These are phyloP conservation scores for Halcyon leucocephala DNA, from an alignment of 2,797 vertebrate species.

Conservation along the genomic window DNA sequence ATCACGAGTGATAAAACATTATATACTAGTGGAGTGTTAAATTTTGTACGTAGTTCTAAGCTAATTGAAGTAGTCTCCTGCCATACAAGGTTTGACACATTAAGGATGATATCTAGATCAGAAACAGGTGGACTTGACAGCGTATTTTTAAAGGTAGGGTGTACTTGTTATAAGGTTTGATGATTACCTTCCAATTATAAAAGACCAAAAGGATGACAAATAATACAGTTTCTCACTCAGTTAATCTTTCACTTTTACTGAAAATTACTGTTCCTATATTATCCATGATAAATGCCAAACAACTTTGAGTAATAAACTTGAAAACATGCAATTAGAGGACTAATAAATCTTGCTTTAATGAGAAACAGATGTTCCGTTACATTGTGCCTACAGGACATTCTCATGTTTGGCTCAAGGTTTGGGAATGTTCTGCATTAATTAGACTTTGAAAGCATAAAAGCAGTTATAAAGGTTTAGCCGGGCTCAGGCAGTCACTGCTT, in stretches of 20 bases:
- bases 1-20: slow-evolving; percentile 18
- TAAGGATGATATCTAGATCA: slow-evolving; percentile 16
- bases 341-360: slow-evolving; percentile 81
- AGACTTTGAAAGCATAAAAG: slow-evolving; percentile 49
- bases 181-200: slow-evolving; percentile 18
- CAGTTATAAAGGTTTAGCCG: background rate
- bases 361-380: slow-evolving; percentile 73
- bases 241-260: slow-evolving; percentile 31
- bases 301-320: slow-evolving; percentile 68
- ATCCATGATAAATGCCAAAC: slow-evolving; percentile 57
- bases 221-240: slow-evolving; percentile 19
- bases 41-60: slow-evolving; percentile 16
- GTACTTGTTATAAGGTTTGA: background rate
- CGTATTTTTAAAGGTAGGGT: background rate
- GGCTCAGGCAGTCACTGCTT: background rate
- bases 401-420: slow-evolving; percentile 37
- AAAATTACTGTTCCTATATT: slow-evolving; percentile 60
- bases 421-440: slow-evolving; percentile 40
- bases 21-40: slow-evolving; percentile 13
- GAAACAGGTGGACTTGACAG: background rate
- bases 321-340: slow-evolving; percentile 71
- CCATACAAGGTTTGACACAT: background rate
- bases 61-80: slow-evolving; percentile 23
- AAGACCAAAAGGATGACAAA: background rate
- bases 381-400: slow-evolving; percentile 49